phyloP scores from a whole-genome alignment of 1,140 invertebrate species.

The Agrilus planipennis region DNA sequence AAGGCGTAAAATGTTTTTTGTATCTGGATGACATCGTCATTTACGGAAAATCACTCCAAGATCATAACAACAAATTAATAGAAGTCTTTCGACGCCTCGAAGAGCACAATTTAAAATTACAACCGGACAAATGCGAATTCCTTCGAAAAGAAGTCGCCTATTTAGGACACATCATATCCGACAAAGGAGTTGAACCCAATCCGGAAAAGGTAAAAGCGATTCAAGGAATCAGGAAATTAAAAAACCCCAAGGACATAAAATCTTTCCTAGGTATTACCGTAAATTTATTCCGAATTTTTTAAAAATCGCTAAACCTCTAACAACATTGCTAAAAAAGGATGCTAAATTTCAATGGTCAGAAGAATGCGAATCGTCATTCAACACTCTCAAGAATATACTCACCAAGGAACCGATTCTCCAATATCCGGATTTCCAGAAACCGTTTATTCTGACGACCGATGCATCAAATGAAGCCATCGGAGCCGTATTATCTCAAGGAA shows the following conservation, averaged over 20 bases:
- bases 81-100: conserved; percentile 6
- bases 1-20: conserved; percentile 12
- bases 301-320: conserved; percentile 14
- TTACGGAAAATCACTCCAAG: conserved; percentile 20
- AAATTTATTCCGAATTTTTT: conserved; percentile 29
- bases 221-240: conserved; percentile 10
- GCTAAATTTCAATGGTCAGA: conserved; percentile 7
- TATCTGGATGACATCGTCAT: conserved; percentile 25
- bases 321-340: conserved; percentile 1
- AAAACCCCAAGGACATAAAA: too few relatives aligned
- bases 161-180: conserved; percentile 25
- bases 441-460: conserved; percentile 17
- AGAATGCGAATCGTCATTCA: background rate
- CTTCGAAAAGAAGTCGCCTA: conserved; percentile 26
- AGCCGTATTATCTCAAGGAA: conserved; percentile 13
- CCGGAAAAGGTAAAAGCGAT: conserved; percentile 15
- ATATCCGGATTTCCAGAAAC: conserved; percentile 16
- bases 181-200: conserved; percentile 13
- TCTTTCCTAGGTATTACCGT: conserved; percentile 27
- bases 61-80: conserved; percentile 11
- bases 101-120: conserved; percentile 9
- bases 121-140: conserved; percentile 22
- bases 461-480: conserved; percentile 15
- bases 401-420: conserved; percentile 9
- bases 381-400: too few relatives aligned